Evolutionary conservation across 2,797 vertebrate genomes (phyloP).

Genomic region (Babyrousa celebensis): DNA sequence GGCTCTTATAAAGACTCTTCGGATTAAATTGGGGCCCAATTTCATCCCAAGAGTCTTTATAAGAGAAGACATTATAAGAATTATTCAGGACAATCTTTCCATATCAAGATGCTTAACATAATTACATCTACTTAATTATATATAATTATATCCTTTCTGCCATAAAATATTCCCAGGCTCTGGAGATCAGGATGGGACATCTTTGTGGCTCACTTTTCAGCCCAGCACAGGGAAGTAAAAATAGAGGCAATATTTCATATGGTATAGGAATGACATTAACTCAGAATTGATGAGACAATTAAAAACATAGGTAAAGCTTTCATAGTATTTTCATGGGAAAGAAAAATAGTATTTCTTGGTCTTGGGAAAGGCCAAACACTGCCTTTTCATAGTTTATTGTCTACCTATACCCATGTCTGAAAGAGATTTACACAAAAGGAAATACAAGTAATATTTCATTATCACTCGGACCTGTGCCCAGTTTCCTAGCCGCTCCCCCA

Average conservation of each 20-base stretch:
- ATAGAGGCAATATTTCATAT: too few relatives aligned
- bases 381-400: background rate
- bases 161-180: background rate
- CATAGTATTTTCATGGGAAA: background rate
- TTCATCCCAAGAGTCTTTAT: too few relatives aligned
- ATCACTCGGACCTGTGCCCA: background rate
- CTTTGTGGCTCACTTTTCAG: background rate
- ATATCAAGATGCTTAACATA: too few relatives aligned
- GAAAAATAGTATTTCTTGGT: too few relatives aligned
- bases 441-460: slow-evolving; percentile 25
- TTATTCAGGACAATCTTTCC: too few relatives aligned
- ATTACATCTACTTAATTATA: background rate
- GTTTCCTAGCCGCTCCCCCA: too few relatives aligned
- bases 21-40: background rate
- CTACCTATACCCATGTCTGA: background rate
- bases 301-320: background rate
- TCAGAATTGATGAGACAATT: background rate
- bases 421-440: background rate
- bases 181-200: background rate
- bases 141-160: background rate
- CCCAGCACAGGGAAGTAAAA: background rate
- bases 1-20: background rate
- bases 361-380: background rate
- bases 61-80: too few relatives aligned
- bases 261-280: background rate